phyloP scores from a whole-genome alignment of 2,888 invertebrate species.

The Megalurothrips usitatus region DNA sequence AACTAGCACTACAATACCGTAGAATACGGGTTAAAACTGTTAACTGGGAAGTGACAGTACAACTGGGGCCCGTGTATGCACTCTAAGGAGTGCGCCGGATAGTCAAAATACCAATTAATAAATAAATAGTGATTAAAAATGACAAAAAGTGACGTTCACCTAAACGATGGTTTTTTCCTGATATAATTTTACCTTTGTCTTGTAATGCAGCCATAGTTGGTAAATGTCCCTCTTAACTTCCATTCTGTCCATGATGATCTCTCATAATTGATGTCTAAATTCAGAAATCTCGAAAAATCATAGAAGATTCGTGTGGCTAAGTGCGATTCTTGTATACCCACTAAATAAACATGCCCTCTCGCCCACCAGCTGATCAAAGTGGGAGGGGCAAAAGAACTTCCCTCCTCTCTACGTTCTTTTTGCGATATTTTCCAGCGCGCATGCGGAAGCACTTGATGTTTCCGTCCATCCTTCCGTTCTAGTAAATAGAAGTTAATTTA shows the following conservation, averaged over 20 bases:
- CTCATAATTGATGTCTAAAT: slow-evolving; percentile 15
- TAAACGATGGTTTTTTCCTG: neutral
- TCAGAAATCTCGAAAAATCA: neutral
- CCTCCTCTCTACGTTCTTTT: neutral
- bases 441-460: too few relatives aligned
- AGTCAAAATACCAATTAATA: too few relatives aligned
- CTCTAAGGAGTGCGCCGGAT: too few relatives aligned
- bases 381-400: neutral
- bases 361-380: neutral
- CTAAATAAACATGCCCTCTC: slow-evolving; percentile 25
- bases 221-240: slow-evolving; percentile 51
- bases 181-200: slow-evolving; percentile 48
- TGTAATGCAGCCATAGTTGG: slow-evolving; percentile 53
- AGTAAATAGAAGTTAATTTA: too few relatives aligned
- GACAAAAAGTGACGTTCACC: neutral
- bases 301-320: neutral
- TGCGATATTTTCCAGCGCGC: too few relatives aligned
- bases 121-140: neutral
- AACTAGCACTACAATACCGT: neutral
- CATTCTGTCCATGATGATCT: slow-evolving; percentile 39
- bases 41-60: neutral
- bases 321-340: neutral
- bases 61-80: neutral
- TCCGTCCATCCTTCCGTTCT: too few relatives aligned
- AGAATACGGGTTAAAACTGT: too few relatives aligned